Evolutionary conservation across 2,797 vertebrate species (phyloP), one percentile per base, ranked within the genome.

Genomic region (Microctenopoma steveboyesi): DNA sequence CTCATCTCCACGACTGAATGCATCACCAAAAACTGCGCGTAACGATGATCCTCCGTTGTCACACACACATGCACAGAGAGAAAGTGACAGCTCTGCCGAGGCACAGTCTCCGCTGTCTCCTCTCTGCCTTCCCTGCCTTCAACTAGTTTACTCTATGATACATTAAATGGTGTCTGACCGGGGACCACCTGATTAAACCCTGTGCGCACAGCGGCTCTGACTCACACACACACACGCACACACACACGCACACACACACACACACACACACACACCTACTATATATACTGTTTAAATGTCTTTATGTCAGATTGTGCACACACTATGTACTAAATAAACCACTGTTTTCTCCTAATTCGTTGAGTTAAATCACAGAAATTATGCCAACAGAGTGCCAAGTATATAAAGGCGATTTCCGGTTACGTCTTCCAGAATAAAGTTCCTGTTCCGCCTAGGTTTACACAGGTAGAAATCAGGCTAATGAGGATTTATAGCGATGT

Each of bases 1-100:
- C 82, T 72, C 84, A 60, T 79, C 67, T 74, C 30, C 74, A 56
- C 50, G 51, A 84, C 76, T 74, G 80, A 86, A 68, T 12, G 90
- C 87, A 85, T 91, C 86, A 82, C 82, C 83, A 66, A 68, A 69
- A 72, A 79, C 85, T 78, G 79, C 74, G 85, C 84, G 84, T 78
- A 62, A 81, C 52, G 69, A 80, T 91, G 87, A 90, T 89, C 89
- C 62, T 83, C 72, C 42, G 59, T 49, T 22, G 22, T 25, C 71
- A 28, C 73, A 11, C 68, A 15, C 69, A 67, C 35, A 60, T 27
- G 27, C 47, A 57, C 15, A 43, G 4, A 57, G 9, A 77, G 68
- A 82, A 71, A 74, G 79, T 86, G 84, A 78, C 87, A 87, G 85
- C 79, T 83, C 82, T 70, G 46, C 64, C 8, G 63, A 69, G 72